Base-by-base conservation (phyloP, 2,113 vertebrate species). In the Rutilus rutilus region DNA sequence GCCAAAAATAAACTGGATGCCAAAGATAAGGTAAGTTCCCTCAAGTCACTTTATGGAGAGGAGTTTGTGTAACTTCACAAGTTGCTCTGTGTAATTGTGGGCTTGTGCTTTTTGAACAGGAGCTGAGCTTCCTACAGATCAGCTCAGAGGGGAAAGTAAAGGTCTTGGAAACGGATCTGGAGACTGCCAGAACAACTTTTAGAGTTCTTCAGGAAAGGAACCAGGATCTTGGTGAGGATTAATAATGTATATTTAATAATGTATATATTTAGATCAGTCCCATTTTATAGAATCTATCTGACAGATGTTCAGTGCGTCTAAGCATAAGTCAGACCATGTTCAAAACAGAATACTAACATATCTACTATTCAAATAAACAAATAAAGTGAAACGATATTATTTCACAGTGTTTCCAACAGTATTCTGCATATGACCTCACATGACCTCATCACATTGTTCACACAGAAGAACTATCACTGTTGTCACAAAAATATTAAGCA, bases 1-100 rank as follows among this genome's bases (percentile, higher is more conserved):
- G 95, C 96, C 60, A 96, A 94, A 90, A 97, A 95, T 87, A 94
- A 93, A 89, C 92, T 96, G 84, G 96, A 97, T 93, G 82, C 91
- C 1, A 98, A 97, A 90, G 96, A 96, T 75, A 96, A 94, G 95
- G 98, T 94, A 86, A 62, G 74, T 36, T 17, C 57, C 7, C 5
- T 59, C 15, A 94, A 42, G 65, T 45, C 77, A 54, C 12, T 79
- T 59, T 21, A 65, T 27, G 57, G 42, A 14, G 59, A n/a, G 1
- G 33, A 42, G 23, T n/a, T 21, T 50, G 39, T 82, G 57, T 69
- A 30, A n/a, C 17, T 27, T 47, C 42, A 69, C 19, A 11, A 33
- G 10, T 65, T 71, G 73, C 6, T 67, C 60, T 19, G 15, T n/a
- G 3, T 39, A 15, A 11, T 0, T 78, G 23, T 77, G 7, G 14